phyloP scores from a whole-genome alignment of 2,888 invertebrate genomes.

The Leucophora obtusa region DNA sequence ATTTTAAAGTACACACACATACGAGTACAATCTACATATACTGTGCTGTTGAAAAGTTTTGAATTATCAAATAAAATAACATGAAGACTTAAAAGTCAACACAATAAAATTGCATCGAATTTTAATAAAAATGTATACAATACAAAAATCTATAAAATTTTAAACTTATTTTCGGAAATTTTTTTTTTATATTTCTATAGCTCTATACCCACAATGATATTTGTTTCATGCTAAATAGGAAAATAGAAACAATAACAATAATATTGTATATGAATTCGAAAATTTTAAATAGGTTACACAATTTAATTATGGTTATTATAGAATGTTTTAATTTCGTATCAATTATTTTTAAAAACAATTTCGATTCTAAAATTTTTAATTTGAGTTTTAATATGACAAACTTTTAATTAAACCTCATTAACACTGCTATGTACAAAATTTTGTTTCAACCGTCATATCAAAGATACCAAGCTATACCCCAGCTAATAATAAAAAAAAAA shows the following conservation, averaged over 20 bases:
- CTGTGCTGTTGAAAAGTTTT: slow-evolving; percentile 15
- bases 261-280: background rate
- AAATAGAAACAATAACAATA: slow-evolving; percentile 6
- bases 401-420: no score
- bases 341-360: no score
- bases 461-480: no score
- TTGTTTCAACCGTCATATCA: no score
- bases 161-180: slow-evolving; percentile 4
- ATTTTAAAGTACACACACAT: no score
- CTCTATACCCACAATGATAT: background rate
- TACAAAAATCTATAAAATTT: background rate
- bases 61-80: slow-evolving; percentile 8
- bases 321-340: no score
- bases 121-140: slow-evolving; percentile 18
- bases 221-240: background rate
- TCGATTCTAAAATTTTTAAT: no score
- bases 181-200: slow-evolving; percentile 11
- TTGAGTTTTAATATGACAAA: no score
- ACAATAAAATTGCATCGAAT: slow-evolving; percentile 42
- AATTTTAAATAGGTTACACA: background rate
- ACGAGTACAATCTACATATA: background rate
- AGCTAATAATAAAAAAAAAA: no score
- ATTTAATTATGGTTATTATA: background rate
- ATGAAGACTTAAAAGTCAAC: slow-evolving; percentile 42
- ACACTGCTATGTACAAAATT: no score